Evolutionary conservation across 1,140 invertebrate genomes (phyloP), one percentile per base, ranked within the genome.

Genomic region (Leptinotarsa lineolata): DNA sequence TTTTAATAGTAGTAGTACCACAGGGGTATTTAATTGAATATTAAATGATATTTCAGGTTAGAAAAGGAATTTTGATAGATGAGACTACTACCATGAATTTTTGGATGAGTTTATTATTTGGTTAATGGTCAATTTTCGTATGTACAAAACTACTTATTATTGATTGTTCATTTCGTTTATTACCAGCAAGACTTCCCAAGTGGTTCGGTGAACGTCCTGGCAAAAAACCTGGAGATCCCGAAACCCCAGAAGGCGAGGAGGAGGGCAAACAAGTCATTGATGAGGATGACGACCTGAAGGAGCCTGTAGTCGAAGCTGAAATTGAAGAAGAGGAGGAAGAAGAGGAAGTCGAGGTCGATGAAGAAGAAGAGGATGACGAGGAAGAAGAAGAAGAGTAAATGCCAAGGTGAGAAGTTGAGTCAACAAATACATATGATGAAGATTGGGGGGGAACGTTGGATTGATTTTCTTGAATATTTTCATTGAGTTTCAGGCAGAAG

Each of bases 141-240:
- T 24, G 6, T 30, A 30, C 24, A 30, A 30, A 6, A 30, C 30
- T 30, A 30, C 30, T 30, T 30, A 2, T 39, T 39, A 69, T 69
- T 69, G n/a, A 54, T 58, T 24, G 2, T 54, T 12, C 21, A 24
- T 65, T 68, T 39, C 0, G 8, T 72, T 72, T 71, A 16, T 54
- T 12, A 44, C 18, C n/a, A 96, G 94, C 93, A 88, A 92, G 92
- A 88, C 88, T 96, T 85, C 94, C 94, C 79, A 96, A 96, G 86
- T 96, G 95, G 94, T 96, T 96, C 89, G 94, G 94, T 81, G 95
- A 96, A 87, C 89, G 94, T 86, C 94, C 95, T 74, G 94, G 94
- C 89, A 96, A 95, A 86, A 96, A 95, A 89, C 86, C 91, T 83
- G 94, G 92, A 75, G 94, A 94, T 74, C 91, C 91, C 76, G 94